These are phyloP conservation scores for Brachypterus glaber DNA, from an alignment of 2,888 invertebrate species.

Conservation along the genomic window DNA sequence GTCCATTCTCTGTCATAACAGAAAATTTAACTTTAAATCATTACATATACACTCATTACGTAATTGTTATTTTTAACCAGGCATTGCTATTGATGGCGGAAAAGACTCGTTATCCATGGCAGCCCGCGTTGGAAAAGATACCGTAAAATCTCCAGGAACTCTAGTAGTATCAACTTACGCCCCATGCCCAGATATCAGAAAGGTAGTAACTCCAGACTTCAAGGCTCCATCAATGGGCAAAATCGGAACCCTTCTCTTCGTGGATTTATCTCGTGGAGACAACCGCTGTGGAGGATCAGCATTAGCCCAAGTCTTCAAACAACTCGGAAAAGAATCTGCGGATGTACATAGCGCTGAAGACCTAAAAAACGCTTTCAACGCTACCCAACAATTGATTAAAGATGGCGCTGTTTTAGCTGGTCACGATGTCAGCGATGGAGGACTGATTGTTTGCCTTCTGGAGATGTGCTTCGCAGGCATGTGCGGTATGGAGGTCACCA, in stretches of 20 bases:
- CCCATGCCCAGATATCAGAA: conserved; percentile 80
- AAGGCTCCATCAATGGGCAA: conserved; percentile 54
- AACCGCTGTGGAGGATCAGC: conserved; percentile 86
- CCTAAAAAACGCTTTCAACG: conserved; percentile 67
- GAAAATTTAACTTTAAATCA: not conserved
- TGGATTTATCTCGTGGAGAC: conserved; percentile 65
- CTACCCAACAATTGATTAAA: conserved; percentile 75
- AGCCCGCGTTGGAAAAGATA: conserved; percentile 64
- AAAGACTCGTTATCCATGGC: conserved; percentile 98
- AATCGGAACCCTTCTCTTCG: conserved; percentile 61
- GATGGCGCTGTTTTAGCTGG: conserved; percentile 67
- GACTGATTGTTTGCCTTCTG: conserved; percentile 76
- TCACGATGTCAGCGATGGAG: conserved; percentile 96
- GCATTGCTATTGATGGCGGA: conserved; percentile 87
- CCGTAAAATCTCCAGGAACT: conserved; percentile 74
- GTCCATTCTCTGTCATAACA: no score
- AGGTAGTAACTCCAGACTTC: conserved; percentile 82
- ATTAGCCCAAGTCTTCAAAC: conserved; percentile 80
- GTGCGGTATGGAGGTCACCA: conserved; percentile 61
- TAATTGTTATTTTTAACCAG: conserved; percentile 18
- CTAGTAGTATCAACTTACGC: conserved; percentile 95
- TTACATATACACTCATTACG: not conserved
- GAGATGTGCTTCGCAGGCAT: conserved; percentile 97
- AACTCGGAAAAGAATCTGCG: conserved; percentile 57
- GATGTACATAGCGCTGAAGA: conserved; percentile 64